These are phyloP conservation scores for Eumaeus atala DNA, from an alignment of 1,140 invertebrate species.

Conservation along the genomic window DNA sequence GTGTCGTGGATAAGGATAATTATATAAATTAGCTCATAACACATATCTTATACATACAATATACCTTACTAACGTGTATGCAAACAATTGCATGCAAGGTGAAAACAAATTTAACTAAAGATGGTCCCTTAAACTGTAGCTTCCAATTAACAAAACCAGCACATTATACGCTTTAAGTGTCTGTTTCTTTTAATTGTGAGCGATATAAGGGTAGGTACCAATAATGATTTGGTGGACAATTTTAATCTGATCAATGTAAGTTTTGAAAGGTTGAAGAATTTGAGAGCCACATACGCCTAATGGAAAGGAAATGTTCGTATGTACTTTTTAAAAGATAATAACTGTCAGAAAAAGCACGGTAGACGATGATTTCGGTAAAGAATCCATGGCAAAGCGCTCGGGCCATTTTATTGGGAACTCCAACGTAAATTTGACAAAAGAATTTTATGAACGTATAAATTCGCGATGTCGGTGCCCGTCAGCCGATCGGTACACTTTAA, in stretches of 20 bases:
- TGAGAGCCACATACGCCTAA: conserved; percentile 25
- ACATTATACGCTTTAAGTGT: too few species aligned
- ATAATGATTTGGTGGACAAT: background rate
- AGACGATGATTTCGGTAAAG: conserved; percentile 64
- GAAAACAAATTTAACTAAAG: too few species aligned
- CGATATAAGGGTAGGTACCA: conserved; percentile 1
- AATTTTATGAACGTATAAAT: conserved; percentile 70
- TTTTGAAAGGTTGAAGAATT: conserved; percentile 22
- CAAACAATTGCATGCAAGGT: too few species aligned
- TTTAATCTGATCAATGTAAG: conserved; percentile 6
- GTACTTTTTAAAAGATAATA: conserved; percentile 50
- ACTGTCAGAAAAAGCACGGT: conserved; percentile 47
- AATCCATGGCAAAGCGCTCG: conserved; percentile 36
- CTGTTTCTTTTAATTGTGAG: too few species aligned
- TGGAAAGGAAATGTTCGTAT: conserved; percentile 30
- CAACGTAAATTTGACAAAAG: conserved; percentile 69
- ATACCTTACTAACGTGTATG: too few species aligned
- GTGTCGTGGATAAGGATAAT: too few species aligned
- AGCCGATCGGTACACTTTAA: conserved; percentile 52
- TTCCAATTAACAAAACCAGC: too few species aligned
- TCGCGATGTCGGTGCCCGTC: conserved; percentile 42
- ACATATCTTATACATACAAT: too few species aligned
- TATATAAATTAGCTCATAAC: too few species aligned
- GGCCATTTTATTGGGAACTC: conserved; percentile 51
- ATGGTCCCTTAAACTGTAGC: too few species aligned